Evolutionary conservation across 2,113 vertebrate genomes (phyloP), one percentile per base, ranked within the genome.

Genomic region (Centropus bengalensis): DNA sequence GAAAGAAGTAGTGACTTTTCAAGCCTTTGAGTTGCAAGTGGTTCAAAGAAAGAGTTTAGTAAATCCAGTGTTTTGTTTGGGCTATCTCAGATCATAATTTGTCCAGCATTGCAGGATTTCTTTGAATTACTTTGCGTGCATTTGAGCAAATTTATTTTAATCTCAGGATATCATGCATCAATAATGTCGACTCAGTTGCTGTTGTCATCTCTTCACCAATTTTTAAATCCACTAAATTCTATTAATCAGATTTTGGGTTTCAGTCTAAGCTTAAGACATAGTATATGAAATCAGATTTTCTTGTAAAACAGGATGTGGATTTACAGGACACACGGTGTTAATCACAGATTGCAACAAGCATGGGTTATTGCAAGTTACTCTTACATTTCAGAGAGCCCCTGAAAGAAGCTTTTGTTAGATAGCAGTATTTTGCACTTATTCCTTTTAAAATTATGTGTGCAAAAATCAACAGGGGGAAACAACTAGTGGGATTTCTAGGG

Each of bases 131-230:
- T 94, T 81, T 73, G 19, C 67, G 36, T 18, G 38, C 36, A 27
- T 88, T 49, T 91, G 58, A 95, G 78, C 18, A 9, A 60, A 91
- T 52, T 23, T 19, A 80, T 86, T 95, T 95, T 92, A 89, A 81
- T 94, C 69, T 80, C 36, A 52, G 20, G 45, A 81, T 91, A 95
- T 93, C 54, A 90, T 16, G 84, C 47, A 82, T 52, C 18, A 87
- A 32, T 91, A 92, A 16, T 2, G 3, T 27, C 69, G 42, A 26
- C 17, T 52, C 6, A 56, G 4, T 49, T 36, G 20, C 33, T 88
- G 64, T 44, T 86, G 60, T 70, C 78, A 45, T 33, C 13, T 86
- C 52, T 94, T 15, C 16, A 86, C 9, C 14, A 47, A 19, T 81
- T 86, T 88, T 75, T 36, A 91, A 94, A 94, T 82, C 10, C 52